Conservation (phyloP, 2,113 vertebrate species). For the Echinops telfairi region DNA sequence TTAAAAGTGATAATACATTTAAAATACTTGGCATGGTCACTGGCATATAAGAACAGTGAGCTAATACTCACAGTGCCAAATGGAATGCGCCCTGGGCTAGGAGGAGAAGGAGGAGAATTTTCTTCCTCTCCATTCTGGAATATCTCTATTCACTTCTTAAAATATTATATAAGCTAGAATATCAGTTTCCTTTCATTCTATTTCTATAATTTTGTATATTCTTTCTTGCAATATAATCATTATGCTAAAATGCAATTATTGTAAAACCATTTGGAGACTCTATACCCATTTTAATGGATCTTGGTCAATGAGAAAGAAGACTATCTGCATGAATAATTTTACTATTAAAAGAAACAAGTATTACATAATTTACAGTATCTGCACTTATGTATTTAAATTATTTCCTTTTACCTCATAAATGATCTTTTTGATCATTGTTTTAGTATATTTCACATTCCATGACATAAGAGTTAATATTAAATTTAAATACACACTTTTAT, state of each 20-base stretch:
- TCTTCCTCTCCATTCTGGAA: not conserved
- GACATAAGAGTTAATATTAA: no score
- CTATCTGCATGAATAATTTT: not conserved
- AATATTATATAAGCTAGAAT: not conserved
- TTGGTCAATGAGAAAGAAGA: constrained; percentile 15
- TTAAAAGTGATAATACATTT: accelerated
- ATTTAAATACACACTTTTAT: not conserved
- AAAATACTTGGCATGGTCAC: not conserved
- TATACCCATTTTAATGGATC: constrained; percentile 13
- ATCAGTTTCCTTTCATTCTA: constrained; percentile 2
- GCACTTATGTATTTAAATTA: constrained; percentile 35
- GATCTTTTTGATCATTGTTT: not conserved
- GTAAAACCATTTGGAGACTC: constrained; percentile 16
- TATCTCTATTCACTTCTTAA: not conserved
- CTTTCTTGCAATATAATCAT: constrained; percentile 32
- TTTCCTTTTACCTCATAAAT: not conserved
- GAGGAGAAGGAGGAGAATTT: not conserved
- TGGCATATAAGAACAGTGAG: not conserved
- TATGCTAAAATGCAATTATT: constrained; percentile 40
- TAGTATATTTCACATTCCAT: no score
- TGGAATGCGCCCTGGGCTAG: not conserved
- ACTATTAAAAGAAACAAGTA: not conserved
- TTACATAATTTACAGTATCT: not conserved
- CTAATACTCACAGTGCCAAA: not conserved
- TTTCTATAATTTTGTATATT: not conserved